Conservation (phyloP, 2,888 invertebrate genomes). For the Apotomis turbidana region DNA sequence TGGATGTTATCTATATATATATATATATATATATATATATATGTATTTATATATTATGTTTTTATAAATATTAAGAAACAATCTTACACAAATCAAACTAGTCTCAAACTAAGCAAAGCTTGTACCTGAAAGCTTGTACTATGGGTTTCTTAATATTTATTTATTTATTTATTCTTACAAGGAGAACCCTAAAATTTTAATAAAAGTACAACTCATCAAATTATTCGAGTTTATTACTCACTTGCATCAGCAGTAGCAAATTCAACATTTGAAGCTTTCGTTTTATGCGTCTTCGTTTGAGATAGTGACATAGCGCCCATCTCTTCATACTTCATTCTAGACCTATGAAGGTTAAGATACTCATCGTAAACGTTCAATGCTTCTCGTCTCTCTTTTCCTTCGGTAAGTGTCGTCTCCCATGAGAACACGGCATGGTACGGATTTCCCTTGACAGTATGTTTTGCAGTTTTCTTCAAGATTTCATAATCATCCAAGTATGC, state of each 20-base stretch:
- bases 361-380: slow-evolving; percentile 71
- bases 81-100: no score
- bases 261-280: not conserved
- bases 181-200: no score
- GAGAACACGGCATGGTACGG: slow-evolving; percentile 79
- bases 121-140: no score
- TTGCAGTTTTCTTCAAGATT: slow-evolving; percentile 58
- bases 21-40: no score
- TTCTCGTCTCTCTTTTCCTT: slow-evolving; percentile 78
- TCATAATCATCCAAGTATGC: slow-evolving; percentile 71
- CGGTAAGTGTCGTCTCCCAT: slow-evolving; percentile 82
- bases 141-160: no score
- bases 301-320: slow-evolving; percentile 40
- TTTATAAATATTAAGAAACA: no score
- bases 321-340: slow-evolving; percentile 60
- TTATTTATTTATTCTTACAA: no score
- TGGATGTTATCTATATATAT: no score
- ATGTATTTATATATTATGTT: no score
- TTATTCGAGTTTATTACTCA: not conserved
- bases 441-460: slow-evolving; percentile 72
- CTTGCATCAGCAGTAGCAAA: not conserved
- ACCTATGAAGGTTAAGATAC: slow-evolving; percentile 65
- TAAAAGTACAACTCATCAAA: no score
- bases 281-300: not conserved
- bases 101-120: no score